Evolutionary conservation across 2,888 invertebrate genomes (phyloP).

Genomic region (Nycteola revayana): DNA sequence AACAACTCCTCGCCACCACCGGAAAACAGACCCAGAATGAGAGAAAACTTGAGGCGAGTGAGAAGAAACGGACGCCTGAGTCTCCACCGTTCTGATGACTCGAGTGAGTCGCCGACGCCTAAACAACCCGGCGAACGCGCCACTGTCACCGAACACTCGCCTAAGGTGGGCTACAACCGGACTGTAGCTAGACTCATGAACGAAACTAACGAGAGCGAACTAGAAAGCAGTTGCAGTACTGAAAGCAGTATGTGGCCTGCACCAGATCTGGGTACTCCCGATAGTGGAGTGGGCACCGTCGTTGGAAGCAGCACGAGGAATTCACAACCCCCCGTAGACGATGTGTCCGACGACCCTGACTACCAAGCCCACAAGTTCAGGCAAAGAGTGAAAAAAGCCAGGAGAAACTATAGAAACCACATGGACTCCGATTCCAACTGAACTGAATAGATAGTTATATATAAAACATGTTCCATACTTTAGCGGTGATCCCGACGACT

Average conservation of each 20-base stretch:
- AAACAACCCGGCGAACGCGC: constrained; percentile 47
- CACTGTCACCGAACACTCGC: constrained; percentile 45
- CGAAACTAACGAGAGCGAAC: constrained; percentile 75
- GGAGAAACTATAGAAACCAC: constrained; percentile 84
- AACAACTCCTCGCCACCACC: constrained; percentile 45
- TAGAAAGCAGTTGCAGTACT: constrained; percentile 74
- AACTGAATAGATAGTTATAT: constrained; percentile 46
- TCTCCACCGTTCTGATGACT: constrained; percentile 63
- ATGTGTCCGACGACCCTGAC: constrained; percentile 71
- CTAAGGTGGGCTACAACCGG: constrained; percentile 51
- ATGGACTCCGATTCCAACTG: constrained; percentile 86
- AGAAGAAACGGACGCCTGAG: constrained; percentile 56
- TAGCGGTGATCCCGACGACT: constrained; percentile 33
- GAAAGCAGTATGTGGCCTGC: constrained; percentile 59
- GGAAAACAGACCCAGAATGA: constrained; percentile 44
- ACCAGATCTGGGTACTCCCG: constrained; percentile 51
- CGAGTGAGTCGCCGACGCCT: constrained; percentile 67
- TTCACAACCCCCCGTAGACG: constrained; percentile 44
- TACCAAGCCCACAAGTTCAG: constrained; percentile 77
- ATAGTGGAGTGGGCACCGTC: constrained; percentile 65
- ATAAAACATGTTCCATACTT: constrained; percentile 34
- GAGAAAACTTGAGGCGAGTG: constrained; percentile 43
- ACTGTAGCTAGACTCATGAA: constrained; percentile 72
- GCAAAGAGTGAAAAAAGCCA: constrained; percentile 83
- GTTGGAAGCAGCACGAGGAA: constrained; percentile 59